Percentiles rank a stretch among this genome's conserved stretches.
Conservation (phyloP, 2,797 vertebrate species). For the Mus spretus region DNA sequence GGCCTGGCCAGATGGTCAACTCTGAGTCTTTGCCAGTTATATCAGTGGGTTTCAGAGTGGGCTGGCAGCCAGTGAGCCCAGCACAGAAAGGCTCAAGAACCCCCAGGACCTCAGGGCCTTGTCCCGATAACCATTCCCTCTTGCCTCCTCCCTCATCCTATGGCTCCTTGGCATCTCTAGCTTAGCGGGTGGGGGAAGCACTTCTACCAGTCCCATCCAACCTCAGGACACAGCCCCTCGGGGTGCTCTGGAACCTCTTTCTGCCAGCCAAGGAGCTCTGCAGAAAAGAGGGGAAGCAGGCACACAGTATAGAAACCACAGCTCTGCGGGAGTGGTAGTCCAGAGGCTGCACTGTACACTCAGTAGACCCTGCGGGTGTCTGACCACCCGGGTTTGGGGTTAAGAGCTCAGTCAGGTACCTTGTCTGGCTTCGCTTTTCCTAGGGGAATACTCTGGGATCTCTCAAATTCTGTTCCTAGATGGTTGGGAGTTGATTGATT, state of each 20-base stretch:
- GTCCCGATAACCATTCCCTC: background rate
- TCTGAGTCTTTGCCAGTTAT: slow-evolving; percentile 62
- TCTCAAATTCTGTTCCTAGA: background rate
- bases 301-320: background rate
- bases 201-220: slow-evolving; percentile 33
- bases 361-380: background rate
- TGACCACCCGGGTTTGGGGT: background rate
- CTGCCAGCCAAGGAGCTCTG: background rate
- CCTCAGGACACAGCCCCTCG: background rate
- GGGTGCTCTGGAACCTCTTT: background rate
- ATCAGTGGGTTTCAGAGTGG: slow-evolving; percentile 36
- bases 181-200: slow-evolving; percentile 21
- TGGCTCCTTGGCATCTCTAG: background rate
- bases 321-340: background rate
- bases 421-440: slow-evolving; percentile 11
- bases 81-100: background rate
- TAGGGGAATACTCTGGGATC: background rate
- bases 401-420: background rate
- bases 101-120: background rate
- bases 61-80: slow-evolving; percentile 15
- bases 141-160: background rate
- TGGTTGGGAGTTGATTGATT: background rate
- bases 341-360: background rate
- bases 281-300: background rate
- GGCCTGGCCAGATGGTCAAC: slow-evolving; percentile 73